Evolutionary conservation across 2,797 vertebrate species (phyloP).

Genomic region (Lepus townsendii): DNA sequence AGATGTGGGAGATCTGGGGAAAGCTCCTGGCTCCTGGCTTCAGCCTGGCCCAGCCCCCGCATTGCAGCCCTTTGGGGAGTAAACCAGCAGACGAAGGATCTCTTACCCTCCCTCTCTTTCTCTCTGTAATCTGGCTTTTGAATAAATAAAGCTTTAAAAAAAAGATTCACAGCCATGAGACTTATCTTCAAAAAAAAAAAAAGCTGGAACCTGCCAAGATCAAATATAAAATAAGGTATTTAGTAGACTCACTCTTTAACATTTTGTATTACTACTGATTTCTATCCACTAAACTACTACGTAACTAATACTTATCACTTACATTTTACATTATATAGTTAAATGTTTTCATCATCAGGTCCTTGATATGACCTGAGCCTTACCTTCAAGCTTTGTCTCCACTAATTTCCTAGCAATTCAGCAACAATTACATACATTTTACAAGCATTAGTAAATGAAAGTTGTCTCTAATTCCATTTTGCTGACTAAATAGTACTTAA

Average conservation of each 20-base stretch:
- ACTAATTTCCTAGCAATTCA: conserved; percentile 48
- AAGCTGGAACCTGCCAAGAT: background rate
- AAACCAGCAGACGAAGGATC: too few species aligned
- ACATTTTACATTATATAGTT: conserved; percentile 6
- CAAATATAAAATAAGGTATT: conserved; percentile 35
- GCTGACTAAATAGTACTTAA: conserved; percentile 41
- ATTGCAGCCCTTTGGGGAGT: too few species aligned
- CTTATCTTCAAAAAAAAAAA: conserved; percentile 23
- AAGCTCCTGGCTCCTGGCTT: too few species aligned
- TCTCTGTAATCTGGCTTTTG: too few species aligned
- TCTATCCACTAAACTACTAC: background rate
- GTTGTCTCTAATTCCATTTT: conserved; percentile 1
- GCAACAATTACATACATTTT: conserved; percentile 50
- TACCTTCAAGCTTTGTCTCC: conserved; percentile 21
- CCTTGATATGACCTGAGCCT: conserved; percentile 18
- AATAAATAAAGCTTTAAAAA: too few species aligned
- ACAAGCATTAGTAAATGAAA: conserved; percentile 42
- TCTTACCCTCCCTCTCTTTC: too few species aligned
- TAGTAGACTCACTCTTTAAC: background rate
- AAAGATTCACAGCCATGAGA: background rate
- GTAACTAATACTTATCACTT: background rate
- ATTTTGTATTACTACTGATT: conserved; percentile 19
- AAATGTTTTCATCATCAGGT: background rate
- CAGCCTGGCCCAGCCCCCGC: too few species aligned
- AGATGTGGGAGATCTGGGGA: too few species aligned